Evolutionary conservation across 2,888 invertebrate species (phyloP), one percentile per base, ranked within the genome.

Genomic region (Polylopha cassiicola): DNA sequence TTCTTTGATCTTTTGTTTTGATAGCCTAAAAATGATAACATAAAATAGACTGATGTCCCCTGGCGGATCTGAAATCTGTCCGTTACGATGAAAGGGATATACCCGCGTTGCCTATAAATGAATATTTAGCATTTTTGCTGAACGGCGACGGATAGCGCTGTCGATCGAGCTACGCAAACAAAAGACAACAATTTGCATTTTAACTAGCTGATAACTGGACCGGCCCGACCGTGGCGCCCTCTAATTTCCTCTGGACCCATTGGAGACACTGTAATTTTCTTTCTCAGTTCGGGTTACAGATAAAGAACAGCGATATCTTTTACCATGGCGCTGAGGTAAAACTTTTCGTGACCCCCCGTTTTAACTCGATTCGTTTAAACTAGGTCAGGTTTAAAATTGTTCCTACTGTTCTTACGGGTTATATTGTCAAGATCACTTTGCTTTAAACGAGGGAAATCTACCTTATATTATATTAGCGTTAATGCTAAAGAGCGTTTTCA

Each of bases 131-230:
- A 74, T 77, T 74, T 78, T 74, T 67, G 55, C 54, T 56, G 61
- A 61, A 51, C 45, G 43, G 47, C 52, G 51, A 53, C 49, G 58
- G 55, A 37, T 51, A 45, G 48, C 53, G 51, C 52, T 63, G 69
- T 65, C 69, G 67, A 74, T 73, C 66, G 64, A 51, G 53, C 48
- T 52, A 54, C 57, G 59, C 65, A 74, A 77, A 81, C 80, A 79
- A 80, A 81, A 73, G 73, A 67, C 63, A 65, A 69, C 65, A 73
- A 80, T 84, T 82, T 81, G 73, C 84, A 82, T 80, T 79, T 78
- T 78, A 80, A 78, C 73, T 69, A 74, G 73, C 75, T 73, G 75
- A 78, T 79, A 77, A 79, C 77, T 70, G 65, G 64, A 60, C 66
- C 59, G 62, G 64, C 62, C 58, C 65, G 55, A 59, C 67, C 58